Conservation (phyloP, 2,888 invertebrate genomes). For the Macrosiphum euphorbiae region DNA sequence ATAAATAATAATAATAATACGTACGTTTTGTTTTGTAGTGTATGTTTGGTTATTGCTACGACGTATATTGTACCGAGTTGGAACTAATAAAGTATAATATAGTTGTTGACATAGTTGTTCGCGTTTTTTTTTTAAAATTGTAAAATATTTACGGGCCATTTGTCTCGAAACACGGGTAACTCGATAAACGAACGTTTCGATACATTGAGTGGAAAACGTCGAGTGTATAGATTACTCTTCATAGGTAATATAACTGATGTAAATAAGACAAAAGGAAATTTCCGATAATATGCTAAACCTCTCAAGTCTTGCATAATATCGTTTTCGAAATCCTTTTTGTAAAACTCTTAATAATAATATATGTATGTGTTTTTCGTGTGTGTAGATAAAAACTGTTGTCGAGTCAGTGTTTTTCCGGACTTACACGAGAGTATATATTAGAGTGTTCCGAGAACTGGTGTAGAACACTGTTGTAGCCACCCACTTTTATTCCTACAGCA, state of each 20-base stretch:
- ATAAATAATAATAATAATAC: neutral
- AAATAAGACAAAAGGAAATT: neutral
- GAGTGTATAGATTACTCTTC: neutral
- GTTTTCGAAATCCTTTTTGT: neutral
- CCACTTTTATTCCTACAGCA: neutral
- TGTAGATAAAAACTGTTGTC: constrained; percentile 1
- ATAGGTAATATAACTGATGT: neutral
- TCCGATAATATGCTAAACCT: neutral
- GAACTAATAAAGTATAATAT: neutral
- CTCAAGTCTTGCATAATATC: neutral
- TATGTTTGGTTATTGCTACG: neutral
- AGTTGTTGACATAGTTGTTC: neutral
- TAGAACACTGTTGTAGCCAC: neutral
- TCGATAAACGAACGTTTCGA: neutral
- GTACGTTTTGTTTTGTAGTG: neutral
- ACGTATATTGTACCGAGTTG: neutral
- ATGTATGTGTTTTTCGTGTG: neutral
- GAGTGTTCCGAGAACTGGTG: neutral
- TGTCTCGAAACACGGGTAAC: neutral
- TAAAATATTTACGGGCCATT: neutral
- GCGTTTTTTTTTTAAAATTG: neutral
- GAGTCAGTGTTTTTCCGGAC: neutral
- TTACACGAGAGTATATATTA: neutral
- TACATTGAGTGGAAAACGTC: neutral
- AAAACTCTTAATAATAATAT: neutral